A percentile compares a stretch with the other conserved stretches of the same genome.
phyloP scores from a whole-genome alignment of 2,113 vertebrate genomes.

The Microcebus tavaratra region DNA sequence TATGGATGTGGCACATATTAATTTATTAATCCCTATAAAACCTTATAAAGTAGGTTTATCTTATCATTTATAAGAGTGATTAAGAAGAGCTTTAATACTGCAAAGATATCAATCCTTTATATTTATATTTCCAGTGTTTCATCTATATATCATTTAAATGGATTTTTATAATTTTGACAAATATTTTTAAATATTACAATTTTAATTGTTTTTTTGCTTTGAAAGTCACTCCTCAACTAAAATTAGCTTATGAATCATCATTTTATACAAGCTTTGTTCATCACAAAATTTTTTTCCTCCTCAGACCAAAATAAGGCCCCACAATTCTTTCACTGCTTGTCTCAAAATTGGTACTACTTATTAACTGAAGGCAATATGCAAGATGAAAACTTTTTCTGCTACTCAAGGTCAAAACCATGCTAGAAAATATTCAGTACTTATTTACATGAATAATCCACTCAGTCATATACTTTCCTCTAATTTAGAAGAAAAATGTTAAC shows the following conservation, averaged over 20 bases:
- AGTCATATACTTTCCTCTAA: background rate
- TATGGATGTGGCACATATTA: background rate
- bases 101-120: background rate
- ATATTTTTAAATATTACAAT: background rate
- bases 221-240: background rate
- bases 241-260: conserved; percentile 9
- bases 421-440: background rate
- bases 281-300: background rate
- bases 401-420: background rate
- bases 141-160: background rate
- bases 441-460: background rate
- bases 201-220: background rate
- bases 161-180: background rate
- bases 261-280: background rate
- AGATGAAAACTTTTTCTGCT: background rate
- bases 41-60: background rate
- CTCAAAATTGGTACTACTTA: background rate
- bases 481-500: background rate
- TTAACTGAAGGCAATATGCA: background rate
- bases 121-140: background rate
- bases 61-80: background rate
- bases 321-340: background rate
- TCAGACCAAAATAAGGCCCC: background rate
- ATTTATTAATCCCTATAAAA: conserved; percentile 11
- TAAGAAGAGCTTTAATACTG: background rate